phyloP scores from a whole-genome alignment of 2,888 invertebrate genomes.

The Cantharis lateralis region DNA sequence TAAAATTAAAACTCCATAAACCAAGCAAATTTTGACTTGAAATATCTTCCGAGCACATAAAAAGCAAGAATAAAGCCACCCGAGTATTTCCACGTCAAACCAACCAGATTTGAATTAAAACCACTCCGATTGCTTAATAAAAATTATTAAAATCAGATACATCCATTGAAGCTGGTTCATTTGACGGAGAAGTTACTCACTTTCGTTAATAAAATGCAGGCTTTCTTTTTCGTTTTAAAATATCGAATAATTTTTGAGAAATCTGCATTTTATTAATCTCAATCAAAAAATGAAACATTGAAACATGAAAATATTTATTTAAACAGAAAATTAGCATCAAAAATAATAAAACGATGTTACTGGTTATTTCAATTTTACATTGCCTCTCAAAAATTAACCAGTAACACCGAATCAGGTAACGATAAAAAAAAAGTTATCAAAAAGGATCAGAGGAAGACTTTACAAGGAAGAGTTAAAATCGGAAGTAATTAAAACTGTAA shows the following conservation, averaged over 20 bases:
- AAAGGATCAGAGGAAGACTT: neutral
- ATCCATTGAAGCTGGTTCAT: neutral
- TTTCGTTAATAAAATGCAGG: neutral
- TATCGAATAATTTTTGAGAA: neutral
- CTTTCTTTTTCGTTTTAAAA: neutral
- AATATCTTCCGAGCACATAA: neutral
- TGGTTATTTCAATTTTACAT: neutral
- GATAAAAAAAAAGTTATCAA: neutral
- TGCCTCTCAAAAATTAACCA: neutral
- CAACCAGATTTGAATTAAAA: neutral
- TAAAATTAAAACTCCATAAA: neutral
- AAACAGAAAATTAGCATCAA: neutral
- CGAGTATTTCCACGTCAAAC: neutral
- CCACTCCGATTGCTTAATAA: too few species aligned
- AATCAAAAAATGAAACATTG: neutral
- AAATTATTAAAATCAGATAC: too few species aligned
- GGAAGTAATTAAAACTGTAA: neutral
- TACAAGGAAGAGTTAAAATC: neutral
- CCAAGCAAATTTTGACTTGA: neutral
- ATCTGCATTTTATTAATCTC: neutral
- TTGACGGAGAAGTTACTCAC: neutral
- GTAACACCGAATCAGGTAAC: neutral
- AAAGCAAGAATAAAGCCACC: neutral
- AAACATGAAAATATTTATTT: neutral
- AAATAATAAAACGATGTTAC: neutral